Base-by-base conservation (phyloP, 2,888 invertebrate species). In the Chesias legatella region DNA sequence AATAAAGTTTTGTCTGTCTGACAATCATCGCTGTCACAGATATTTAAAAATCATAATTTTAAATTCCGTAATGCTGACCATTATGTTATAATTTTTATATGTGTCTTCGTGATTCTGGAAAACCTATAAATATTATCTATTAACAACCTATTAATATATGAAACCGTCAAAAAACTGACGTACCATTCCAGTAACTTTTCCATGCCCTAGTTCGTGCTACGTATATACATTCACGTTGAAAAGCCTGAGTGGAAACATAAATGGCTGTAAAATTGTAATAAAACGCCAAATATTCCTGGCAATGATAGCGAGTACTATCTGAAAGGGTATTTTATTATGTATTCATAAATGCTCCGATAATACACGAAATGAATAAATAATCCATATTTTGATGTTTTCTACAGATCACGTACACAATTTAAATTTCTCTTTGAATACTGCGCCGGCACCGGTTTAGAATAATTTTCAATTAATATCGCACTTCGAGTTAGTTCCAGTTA, bases 281-380 rank as follows among this genome's bases (percentile, higher is more conserved):
- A 10, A 37, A 33, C 33, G 17, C 10, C 7, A 26, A 22, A 29
- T 52, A 49, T 44, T 43, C 43, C 8, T 7, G n/a, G 8, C 13
- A 29, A 29, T n/a, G n/a, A n/a, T 35, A 13, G 21, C 13, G 23
- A 23, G 17, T 27, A 27, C 21, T 9, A 27, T 33, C 22, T 39
- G 52, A 44, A 54, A 41, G 49, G 43, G 48, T 56, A 51, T 45
- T 53, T 60, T 58, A 61, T 60, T 49, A 50, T 35, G 55, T 51
- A 51, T 48, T 53, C 56, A 49, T 45, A 51, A 58, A 45, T 53
- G 51, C 42, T 52, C 31, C 43, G 54, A 62, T 56, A 55, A 47
- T 53, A 51, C 53, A 44, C 39, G 48, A 44, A 56, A 51, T 57
- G 55, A 53, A 61, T 63, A 54, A 58, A 63, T 56, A 51, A 54